Evolutionary conservation across 1,140 invertebrate genomes (phyloP), one percentile per base, ranked within the genome.

Genomic region (Macrobrachium rosenbergii): DNA sequence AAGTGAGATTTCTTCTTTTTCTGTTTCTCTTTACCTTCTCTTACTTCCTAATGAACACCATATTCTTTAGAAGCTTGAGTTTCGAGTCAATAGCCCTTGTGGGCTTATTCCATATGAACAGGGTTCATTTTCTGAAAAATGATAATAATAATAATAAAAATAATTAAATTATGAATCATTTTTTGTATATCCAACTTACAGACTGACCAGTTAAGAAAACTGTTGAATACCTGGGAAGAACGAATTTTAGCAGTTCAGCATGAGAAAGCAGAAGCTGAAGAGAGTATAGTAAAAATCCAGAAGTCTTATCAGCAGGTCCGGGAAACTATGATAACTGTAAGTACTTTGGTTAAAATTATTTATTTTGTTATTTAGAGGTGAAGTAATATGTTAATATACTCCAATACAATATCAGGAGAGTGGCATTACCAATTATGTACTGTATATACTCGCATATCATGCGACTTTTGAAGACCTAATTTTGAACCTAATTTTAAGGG

Each of bases 161-260:
- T 37, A 3, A 37, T 37, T 1, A 37, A 37, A 2, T 1, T 37
- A 37, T 37, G 3, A 37, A 37, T 64, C n/a, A 52, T 37, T 69
- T n/a, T 19, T 76, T 83, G 8, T 75, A 17, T n/a, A 60, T 10
- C 23, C 17, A 58, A 16, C 28, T 43, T n/a, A 12, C 83, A 86
- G 83, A 86, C 79, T 80, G 83, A 86, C 16, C 67, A 80, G 28
- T 64, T 86, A 19, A 28, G 83, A 21, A 72, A 64, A 6, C 52
- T 86, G 12, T 77, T 86, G n/a, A 58, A 64, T 21, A 52, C 63
- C 16, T 80, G 77, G 77, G 83, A 86, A 52, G 45, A 77, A 28
- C 62, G 62, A 17, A 12, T 86, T 6, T 77, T 79, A 80, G 21
- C n/a, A 43, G 43, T 45, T 45, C 83, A 72, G 19, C 67, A 58